Conservation (phyloP, 2,888 invertebrate genomes). For the Meteorus colon region DNA sequence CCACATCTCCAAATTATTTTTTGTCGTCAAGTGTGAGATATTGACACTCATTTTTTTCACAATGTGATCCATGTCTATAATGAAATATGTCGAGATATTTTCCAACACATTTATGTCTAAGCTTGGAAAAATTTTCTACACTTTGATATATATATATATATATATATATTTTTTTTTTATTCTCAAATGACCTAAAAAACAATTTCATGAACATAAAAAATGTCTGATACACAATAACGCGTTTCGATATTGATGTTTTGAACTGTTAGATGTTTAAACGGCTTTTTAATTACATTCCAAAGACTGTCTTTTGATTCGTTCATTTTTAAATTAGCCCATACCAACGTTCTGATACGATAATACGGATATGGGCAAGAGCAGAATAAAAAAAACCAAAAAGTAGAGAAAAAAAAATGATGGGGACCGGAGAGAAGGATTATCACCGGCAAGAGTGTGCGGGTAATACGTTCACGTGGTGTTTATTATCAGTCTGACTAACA, state of each 20-base stretch:
- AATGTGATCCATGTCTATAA: neutral
- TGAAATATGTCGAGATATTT: neutral
- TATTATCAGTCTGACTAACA: constrained; percentile 40
- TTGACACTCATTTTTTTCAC: constrained; percentile 13
- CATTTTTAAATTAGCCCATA: neutral
- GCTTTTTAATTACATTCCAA: constrained; percentile 34
- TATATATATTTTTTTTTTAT: constrained; percentile 17
- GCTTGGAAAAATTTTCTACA: neutral
- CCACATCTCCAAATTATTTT: constrained; percentile 18
- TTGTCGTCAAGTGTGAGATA: constrained; percentile 25
- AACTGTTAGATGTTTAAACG: constrained; percentile 6
- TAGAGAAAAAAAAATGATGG: constrained; percentile 13
- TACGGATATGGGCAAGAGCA: neutral
- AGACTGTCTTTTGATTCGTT: neutral
- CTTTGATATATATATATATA: neutral
- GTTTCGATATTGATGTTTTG: neutral
- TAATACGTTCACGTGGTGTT: constrained; percentile 32
- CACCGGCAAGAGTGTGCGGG: constrained; percentile 20
- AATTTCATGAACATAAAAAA: neutral
- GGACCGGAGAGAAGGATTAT: constrained; percentile 39
- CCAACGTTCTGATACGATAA: neutral
- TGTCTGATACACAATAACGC: neutral
- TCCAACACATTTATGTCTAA: neutral
- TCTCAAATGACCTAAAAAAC: constrained; percentile 25
- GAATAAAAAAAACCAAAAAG: constrained; percentile 1